Conservation (phyloP, 2,113 vertebrate genomes). For the Trogon melanurus region DNA sequence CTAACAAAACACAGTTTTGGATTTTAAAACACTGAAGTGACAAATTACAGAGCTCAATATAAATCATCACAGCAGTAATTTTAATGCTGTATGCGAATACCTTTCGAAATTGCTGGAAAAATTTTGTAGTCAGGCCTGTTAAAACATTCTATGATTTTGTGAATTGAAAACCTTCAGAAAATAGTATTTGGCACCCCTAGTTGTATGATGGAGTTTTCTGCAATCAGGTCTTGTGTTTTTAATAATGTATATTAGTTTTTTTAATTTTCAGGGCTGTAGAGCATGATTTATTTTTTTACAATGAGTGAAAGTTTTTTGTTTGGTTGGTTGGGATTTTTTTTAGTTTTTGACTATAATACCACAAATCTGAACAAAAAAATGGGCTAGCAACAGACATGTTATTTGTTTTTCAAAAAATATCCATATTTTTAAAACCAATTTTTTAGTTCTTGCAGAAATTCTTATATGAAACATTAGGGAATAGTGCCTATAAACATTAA, state of each 20-base stretch:
- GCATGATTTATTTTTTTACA: background rate
- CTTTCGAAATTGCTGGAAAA: background rate
- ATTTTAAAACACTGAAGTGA: background rate
- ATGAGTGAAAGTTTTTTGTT: background rate
- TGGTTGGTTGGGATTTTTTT: background rate
- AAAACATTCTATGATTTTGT: background rate
- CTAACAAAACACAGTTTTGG: background rate
- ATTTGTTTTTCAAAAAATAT: background rate
- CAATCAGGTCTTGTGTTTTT: background rate
- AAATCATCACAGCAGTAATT: background rate
- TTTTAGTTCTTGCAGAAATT: background rate
- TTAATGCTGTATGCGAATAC: background rate
- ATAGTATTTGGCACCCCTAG: fast-evolving
- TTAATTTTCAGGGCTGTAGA: background rate
- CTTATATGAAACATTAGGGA: background rate
- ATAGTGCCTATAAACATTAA: background rate
- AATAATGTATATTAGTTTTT: background rate
- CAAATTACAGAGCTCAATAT: background rate
- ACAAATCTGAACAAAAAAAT: background rate
- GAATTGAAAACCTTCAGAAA: background rate
- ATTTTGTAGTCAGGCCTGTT: background rate
- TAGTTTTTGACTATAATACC: background rate
- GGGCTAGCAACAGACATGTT: background rate
- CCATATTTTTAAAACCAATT: background rate
- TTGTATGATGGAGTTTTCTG: background rate